Evolutionary conservation across 2,888 invertebrate species (phyloP), one percentile per base, ranked within the genome.

Genomic region (Bembecia ichneumoniformis): DNA sequence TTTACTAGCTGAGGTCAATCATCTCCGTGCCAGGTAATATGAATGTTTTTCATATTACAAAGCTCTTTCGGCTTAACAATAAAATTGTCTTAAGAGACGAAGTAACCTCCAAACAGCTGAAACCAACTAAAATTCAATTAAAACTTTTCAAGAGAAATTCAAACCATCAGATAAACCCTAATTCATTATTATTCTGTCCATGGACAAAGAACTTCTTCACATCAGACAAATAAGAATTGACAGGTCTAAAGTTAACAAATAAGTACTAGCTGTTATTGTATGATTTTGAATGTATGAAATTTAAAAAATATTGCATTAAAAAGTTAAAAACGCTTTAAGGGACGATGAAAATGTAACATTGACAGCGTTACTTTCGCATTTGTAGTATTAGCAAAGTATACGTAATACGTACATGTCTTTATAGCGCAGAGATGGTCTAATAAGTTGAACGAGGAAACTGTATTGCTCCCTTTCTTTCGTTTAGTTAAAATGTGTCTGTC

Each of bases 71-170:
- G 65, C 67, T 66, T 66, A 74, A 77, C 77, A 75, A 77, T 73
- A 77, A 77, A 75, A 77, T 73, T 70, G 64, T 74, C 74, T 60
- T 17, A 53, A 63, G 67, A 69, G 59, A 72, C 66, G 62, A 71
- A 75, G 71, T 68, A 66, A 62, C 67, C 58, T 63, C 61, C 67
- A 80, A 78, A 81, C 80, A 77, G 75, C 71, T 71, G 76, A 78
- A 81, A 79, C 76, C 76, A 66, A 71, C 71, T 62, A 73, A 66
- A 79, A 80, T 83, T 82, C 80, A 84, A 84, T 84, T 83, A 83
- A 83, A 86, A 86, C 71, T 86, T 86, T 69, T 57, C 66, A 56
- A 63, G 69, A 68, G 67, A 74, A 78, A 81, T 74, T 74, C 71
- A 71, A 77, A 68, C 76, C 72, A 74, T 79, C 75, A 81, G 76